These are phyloP conservation scores for Paguma larvata DNA, from an alignment of 2,797 vertebrate species.

Conservation along the genomic window DNA sequence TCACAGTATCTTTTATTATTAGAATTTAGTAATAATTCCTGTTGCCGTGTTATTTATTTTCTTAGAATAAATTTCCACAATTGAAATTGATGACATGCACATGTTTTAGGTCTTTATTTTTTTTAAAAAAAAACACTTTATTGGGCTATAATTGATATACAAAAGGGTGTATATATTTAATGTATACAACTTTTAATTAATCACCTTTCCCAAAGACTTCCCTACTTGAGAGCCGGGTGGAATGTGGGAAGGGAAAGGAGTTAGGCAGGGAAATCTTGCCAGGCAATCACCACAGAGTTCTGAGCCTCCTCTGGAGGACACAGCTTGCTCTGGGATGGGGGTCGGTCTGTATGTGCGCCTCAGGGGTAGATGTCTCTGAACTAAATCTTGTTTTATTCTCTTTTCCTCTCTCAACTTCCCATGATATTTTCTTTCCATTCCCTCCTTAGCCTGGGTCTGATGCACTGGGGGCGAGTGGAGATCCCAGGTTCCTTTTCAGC, in stretches of 20 bases:
- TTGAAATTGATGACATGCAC: neutral
- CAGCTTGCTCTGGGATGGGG: neutral
- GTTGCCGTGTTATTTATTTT: neutral
- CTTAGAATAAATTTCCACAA: neutral
- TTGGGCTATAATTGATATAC: neutral
- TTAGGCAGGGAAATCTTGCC: neutral
- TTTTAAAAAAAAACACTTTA: neutral
- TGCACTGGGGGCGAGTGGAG: fast-evolving
- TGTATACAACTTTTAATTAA: neutral
- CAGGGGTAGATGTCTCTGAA: neutral
- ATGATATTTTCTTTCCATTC: neutral
- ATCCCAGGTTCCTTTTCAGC: too few species aligned
- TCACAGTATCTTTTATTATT: neutral
- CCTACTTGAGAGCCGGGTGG: too few species aligned
- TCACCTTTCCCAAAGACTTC: neutral
- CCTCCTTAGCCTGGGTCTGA: neutral
- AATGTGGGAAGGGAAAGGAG: neutral
- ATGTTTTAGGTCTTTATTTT: neutral
- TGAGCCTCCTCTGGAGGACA: neutral
- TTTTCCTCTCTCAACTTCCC: neutral
- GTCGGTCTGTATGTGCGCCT: neutral
- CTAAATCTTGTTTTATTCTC: neutral
- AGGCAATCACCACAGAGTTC: neutral
- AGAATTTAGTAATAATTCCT: neutral
- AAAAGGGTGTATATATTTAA: neutral